Percentiles rank a stretch among this genome's conserved stretches.
phyloP scores from a whole-genome alignment of 2,113 vertebrate species.

The Vombatus ursinus region DNA sequence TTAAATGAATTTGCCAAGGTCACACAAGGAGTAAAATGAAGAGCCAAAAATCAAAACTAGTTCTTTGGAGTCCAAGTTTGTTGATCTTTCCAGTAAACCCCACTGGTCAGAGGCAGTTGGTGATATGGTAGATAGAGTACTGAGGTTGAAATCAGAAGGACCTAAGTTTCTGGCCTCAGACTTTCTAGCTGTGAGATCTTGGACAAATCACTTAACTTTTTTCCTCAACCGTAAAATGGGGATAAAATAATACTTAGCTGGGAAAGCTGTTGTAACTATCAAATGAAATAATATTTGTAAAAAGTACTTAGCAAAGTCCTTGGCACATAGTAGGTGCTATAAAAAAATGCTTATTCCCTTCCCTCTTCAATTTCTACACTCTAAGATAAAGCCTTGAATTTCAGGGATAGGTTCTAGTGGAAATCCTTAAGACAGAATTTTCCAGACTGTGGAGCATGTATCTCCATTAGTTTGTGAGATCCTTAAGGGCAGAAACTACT shows the following conservation, averaged over 20 bases:
- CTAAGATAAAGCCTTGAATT: neutral
- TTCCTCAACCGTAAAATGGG: neutral
- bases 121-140: neutral
- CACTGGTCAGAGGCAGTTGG: neutral
- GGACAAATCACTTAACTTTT: neutral
- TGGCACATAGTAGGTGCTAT: neutral
- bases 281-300: neutral
- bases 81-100: neutral
- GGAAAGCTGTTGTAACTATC: neutral
- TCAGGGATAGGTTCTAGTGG: neutral
- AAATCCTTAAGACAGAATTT: neutral
- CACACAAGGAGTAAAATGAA: neutral
- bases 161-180: neutral
- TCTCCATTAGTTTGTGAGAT: neutral
- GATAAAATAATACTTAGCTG: neutral
- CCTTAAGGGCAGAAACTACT: neutral
- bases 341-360: neutral
- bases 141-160: neutral
- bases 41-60: neutral
- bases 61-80: neutral
- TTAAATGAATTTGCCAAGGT: neutral
- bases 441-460: neutral
- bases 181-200: neutral
- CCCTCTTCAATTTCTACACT: neutral
- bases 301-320: neutral